phyloP scores from a whole-genome alignment of 1,140 invertebrate genomes.

The Leptinotarsa defecta region DNA sequence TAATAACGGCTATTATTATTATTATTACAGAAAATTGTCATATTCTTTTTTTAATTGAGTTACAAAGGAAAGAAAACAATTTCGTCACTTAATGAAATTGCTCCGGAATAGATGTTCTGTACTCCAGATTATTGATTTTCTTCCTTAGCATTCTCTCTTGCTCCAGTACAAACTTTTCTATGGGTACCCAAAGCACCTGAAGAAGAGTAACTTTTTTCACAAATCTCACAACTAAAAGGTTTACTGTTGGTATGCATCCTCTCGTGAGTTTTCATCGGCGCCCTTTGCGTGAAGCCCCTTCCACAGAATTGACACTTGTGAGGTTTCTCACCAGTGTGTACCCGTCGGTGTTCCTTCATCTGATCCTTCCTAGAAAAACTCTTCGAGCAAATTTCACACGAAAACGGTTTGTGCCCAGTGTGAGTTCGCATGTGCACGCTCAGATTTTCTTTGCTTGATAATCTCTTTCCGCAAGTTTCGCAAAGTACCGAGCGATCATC shows the following conservation, averaged over 20 bases:
- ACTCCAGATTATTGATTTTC: neutral
- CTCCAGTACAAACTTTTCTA: slow-evolving; percentile 55
- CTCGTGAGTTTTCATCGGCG: slow-evolving; percentile 62
- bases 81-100: too few species aligned
- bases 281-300: slow-evolving; percentile 70
- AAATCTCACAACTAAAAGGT: slow-evolving; percentile 57
- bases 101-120: too few species aligned
- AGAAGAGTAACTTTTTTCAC: slow-evolving; percentile 60
- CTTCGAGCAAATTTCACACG: slow-evolving; percentile 59
- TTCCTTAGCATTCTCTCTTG: neutral
- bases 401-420: slow-evolving; percentile 64
- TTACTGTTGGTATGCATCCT: slow-evolving; percentile 55
- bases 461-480: slow-evolving; percentile 52
- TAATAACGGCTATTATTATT: too few species aligned
- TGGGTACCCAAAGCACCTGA: slow-evolving; percentile 65
- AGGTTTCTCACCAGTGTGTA: slow-evolving; percentile 59
- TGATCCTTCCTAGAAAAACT: slow-evolving; percentile 56
- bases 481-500: slow-evolving; percentile 55
- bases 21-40: too few species aligned
- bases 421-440: slow-evolving; percentile 58
- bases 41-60: too few species aligned
- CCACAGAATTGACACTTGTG: slow-evolving; percentile 62
- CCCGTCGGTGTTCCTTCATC: slow-evolving; percentile 56
- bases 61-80: too few species aligned
- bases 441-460: slow-evolving; percentile 49